These are phyloP conservation scores for Kryptopterus vitreolus DNA, from an alignment of 2,797 vertebrate genomes.

Conservation along the genomic window DNA sequence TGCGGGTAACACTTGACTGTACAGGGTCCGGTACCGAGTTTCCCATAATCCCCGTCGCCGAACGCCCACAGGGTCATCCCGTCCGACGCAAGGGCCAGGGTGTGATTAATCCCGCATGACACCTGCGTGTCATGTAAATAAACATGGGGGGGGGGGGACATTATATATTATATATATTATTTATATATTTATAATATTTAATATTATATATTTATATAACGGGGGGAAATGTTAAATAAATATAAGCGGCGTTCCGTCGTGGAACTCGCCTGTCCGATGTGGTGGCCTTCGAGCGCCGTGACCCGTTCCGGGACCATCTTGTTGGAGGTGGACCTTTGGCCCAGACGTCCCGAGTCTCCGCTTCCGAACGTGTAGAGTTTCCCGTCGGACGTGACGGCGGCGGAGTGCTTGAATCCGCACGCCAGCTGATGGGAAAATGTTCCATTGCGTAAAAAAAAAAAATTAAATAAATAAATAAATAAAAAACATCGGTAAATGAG, in stretches of 20 bases:
- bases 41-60: conserved; percentile 82
- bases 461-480: too few species aligned
- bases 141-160: too few species aligned
- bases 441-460: too few species aligned
- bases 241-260: neutral
- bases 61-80: conserved; percentile 80
- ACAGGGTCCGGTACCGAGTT: conserved; percentile 78
- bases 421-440: conserved; percentile 64
- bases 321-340: conserved; percentile 80
- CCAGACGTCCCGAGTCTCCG: conserved; percentile 80
- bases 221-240: neutral
- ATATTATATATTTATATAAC: too few species aligned
- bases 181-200: too few species aligned
- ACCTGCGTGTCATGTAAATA: conserved; percentile 62
- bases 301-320: conserved; percentile 82
- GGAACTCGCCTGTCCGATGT: conserved; percentile 73
- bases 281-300: conserved; percentile 75
- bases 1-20: conserved; percentile 82
- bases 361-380: conserved; percentile 82
- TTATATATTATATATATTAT: too few species aligned
- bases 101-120: conserved; percentile 81
- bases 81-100: conserved; percentile 76
- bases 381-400: conserved; percentile 79
- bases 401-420: conserved; percentile 81
- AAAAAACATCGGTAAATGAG: too few species aligned